These are phyloP conservation scores for Osmerus eperlanus DNA, from an alignment of 2,113 vertebrate genomes.

Conservation along the genomic window DNA sequence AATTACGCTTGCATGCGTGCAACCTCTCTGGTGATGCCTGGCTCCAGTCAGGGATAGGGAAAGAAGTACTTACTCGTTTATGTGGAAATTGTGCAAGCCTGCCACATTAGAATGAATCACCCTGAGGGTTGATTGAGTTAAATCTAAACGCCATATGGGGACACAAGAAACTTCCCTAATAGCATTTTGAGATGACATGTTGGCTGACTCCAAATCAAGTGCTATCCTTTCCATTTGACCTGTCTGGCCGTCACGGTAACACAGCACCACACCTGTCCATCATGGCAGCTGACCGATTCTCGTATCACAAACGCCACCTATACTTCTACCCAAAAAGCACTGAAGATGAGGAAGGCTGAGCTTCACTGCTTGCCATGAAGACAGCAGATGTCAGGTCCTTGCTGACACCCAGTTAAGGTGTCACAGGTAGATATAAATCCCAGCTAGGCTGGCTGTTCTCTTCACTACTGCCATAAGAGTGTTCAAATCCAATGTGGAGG, in stretches of 20 bases:
- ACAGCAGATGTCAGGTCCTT: not conserved
- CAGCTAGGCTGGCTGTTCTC: too few species aligned
- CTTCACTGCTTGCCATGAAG: not conserved
- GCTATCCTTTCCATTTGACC: not conserved
- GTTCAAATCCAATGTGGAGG: not conserved
- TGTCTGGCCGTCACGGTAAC: not conserved
- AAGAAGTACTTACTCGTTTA: not conserved
- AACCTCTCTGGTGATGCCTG: too few species aligned
- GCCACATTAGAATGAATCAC: not conserved
- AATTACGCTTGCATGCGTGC: slow-evolving; percentile 26
- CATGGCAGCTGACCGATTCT: too few species aligned
- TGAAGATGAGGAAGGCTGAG: not conserved
- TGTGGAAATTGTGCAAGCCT: not conserved
- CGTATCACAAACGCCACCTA: too few species aligned
- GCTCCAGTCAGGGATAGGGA: too few species aligned
- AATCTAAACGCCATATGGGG: too few species aligned
- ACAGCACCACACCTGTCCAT: not conserved
- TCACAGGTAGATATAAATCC: too few species aligned
- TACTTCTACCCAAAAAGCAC: too few species aligned
- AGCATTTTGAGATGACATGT: too few species aligned
- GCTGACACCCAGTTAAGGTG: not conserved
- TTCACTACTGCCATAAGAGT: too few species aligned
- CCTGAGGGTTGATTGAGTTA: not conserved
- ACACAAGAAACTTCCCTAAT: too few species aligned
- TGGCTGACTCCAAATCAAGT: not conserved